phyloP scores from a whole-genome alignment of 2,888 invertebrate genomes.

The Teleiodes luculella region DNA sequence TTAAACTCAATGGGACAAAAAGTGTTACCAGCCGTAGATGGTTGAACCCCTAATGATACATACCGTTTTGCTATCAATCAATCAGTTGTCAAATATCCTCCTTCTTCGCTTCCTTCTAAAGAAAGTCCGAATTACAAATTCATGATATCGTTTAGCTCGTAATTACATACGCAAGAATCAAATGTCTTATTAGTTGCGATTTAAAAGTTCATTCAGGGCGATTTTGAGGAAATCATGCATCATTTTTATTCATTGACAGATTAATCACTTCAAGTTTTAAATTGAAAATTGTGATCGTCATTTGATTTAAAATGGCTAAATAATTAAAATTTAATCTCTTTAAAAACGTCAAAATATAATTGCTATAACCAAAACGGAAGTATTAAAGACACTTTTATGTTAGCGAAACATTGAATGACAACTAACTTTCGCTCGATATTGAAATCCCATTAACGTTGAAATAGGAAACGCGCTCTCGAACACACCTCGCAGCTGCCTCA shows the following conservation, averaged over 20 bases:
- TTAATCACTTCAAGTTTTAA: no score
- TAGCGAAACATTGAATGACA: slow-evolving; percentile 34
- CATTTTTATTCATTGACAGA: not conserved
- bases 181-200: not conserved
- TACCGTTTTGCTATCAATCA: slow-evolving; percentile 7
- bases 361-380: not conserved
- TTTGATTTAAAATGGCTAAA: no score
- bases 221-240: not conserved
- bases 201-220: not conserved
- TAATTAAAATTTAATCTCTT: no score
- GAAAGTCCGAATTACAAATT: slow-evolving; percentile 6
- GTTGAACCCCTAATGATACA: not conserved
- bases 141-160: not conserved
- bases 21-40: slow-evolving; percentile 4
- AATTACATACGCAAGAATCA: not conserved
- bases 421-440: slow-evolving; percentile 42
- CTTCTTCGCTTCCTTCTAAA: slow-evolving; percentile 1
- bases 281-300: no score
- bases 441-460: slow-evolving; percentile 65
- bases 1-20: not conserved
- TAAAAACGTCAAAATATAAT: no score
- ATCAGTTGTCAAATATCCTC: slow-evolving; percentile 6
- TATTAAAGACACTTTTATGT: slow-evolving; percentile 1
- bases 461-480: slow-evolving; percentile 65
- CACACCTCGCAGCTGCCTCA: slow-evolving; percentile 62